Percentiles rank a stretch among this genome's conserved stretches.
phyloP scores from a whole-genome alignment of 2,797 vertebrate species.

The Varecia variegata region DNA sequence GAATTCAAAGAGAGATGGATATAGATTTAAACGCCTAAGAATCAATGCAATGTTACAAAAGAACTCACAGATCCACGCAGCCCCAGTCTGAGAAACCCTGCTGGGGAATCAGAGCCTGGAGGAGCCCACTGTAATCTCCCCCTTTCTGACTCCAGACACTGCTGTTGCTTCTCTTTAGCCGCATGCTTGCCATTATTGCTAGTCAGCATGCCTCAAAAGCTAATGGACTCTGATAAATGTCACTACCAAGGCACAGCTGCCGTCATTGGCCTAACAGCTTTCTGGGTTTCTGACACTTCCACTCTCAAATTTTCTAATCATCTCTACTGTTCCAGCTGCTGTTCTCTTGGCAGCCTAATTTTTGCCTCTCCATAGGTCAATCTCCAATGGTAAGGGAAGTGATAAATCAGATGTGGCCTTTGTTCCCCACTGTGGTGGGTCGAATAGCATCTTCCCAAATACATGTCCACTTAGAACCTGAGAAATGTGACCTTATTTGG shows the following conservation, averaged over 20 bases:
- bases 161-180: background rate
- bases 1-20: background rate
- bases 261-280: background rate
- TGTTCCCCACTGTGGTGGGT: background rate
- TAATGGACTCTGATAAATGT: background rate
- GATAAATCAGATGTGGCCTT: background rate
- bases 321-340: background rate
- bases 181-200: background rate
- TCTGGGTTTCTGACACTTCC: background rate
- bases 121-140: background rate
- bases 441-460: background rate
- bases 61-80: background rate
- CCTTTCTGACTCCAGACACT: background rate
- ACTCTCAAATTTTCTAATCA: background rate
- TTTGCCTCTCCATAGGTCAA: background rate
- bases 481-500: background rate
- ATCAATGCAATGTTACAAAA: background rate
- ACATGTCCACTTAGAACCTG: background rate
- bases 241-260: background rate
- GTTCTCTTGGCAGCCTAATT: background rate
- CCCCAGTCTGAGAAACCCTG: background rate
- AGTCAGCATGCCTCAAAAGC: background rate
- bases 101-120: background rate
- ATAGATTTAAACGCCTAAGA: background rate
- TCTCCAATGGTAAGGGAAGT: background rate